A percentile compares a stretch with the other conserved stretches of the same genome.
Evolutionary conservation across 2,113 vertebrate genomes (phyloP).

Genomic region (Zosterops pallidus): DNA sequence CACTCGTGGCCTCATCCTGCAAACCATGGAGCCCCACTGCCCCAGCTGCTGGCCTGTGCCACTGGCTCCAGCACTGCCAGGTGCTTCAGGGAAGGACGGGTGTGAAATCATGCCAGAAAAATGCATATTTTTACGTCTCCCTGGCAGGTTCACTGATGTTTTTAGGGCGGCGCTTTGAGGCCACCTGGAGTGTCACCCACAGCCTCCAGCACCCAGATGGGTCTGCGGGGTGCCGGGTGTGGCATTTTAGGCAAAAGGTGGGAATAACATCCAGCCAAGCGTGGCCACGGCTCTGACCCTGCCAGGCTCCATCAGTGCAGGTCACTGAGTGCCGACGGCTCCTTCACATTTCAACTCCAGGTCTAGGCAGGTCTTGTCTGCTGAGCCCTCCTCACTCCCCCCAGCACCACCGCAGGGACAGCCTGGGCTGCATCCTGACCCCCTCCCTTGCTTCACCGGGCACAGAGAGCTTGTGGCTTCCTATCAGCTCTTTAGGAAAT

Average conservation of each 20-base stretch:
- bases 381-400: neutral
- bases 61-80: neutral
- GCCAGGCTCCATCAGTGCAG: neutral
- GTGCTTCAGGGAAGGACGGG: neutral
- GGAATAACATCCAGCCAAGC: neutral
- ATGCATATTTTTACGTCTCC: neutral
- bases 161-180: neutral
- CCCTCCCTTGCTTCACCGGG: neutral
- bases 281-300: neutral
- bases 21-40: neutral
- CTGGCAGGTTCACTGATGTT: neutral
- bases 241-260: neutral
- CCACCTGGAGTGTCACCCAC: neutral
- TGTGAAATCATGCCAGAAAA: neutral
- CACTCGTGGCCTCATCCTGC: neutral
- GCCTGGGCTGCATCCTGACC: constrained; percentile 34
- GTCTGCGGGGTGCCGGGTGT: fast-evolving
- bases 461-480: constrained; percentile 54
- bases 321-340: neutral
- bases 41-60: neutral
- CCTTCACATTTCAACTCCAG: neutral
- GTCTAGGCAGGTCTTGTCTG: neutral
- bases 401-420: neutral
- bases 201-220: neutral
- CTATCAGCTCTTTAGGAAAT: constrained; percentile 66